Percentiles rank a stretch among this genome's conserved stretches.
These are phyloP conservation scores for Bos taurus DNA, from an alignment of 2,113 vertebrate genomes.

Conservation along the genomic window DNA sequence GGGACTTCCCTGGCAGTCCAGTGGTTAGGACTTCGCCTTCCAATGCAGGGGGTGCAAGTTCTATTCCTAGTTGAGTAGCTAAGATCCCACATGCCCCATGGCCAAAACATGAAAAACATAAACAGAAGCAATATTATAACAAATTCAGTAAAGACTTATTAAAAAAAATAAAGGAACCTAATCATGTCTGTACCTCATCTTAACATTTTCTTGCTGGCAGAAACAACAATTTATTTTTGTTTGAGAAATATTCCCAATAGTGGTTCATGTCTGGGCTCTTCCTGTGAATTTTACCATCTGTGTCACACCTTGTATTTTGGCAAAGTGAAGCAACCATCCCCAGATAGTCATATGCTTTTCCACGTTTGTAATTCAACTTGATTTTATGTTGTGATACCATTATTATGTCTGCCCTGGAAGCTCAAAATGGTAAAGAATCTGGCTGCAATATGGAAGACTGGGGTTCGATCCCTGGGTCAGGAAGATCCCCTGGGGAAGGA, in stretches of 20 bases:
- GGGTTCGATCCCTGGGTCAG: background rate
- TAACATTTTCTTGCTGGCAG: background rate
- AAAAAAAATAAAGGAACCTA: background rate
- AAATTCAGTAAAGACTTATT: background rate
- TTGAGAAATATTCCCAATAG: background rate
- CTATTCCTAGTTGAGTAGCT: background rate
- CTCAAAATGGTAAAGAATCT: background rate
- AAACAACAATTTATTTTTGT: background rate
- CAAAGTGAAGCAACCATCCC: too few species aligned
- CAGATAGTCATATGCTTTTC: too few species aligned
- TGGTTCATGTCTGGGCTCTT: background rate
- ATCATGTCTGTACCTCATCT: background rate
- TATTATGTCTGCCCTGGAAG: background rate
- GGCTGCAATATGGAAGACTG: fast-evolving
- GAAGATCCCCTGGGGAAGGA: background rate
- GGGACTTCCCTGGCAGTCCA: background rate
- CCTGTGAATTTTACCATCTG: background rate
- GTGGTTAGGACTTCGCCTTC: background rate
- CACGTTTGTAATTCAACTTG: background rate
- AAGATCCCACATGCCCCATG: background rate
- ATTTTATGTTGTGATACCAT: background rate
- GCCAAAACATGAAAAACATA: background rate
- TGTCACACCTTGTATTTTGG: background rate
- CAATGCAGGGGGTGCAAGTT: background rate
- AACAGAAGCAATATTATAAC: background rate